These are phyloP conservation scores for Radopholus similis DNA, from an alignment of 1,140 invertebrate genomes.

Conservation along the genomic window DNA sequence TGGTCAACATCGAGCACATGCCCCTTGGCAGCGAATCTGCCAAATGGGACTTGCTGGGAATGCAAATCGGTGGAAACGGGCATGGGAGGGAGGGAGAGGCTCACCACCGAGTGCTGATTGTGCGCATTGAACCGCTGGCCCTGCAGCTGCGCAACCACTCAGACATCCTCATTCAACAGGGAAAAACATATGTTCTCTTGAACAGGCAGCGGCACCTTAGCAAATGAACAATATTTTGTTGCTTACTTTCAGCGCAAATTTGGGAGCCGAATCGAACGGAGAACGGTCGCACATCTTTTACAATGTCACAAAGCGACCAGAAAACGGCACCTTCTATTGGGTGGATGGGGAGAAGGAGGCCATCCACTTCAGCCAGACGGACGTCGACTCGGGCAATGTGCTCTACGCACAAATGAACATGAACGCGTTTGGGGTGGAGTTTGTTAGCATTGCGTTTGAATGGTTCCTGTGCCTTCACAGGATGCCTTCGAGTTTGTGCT, in stretches of 20 bases:
- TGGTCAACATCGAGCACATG: constrained; percentile 36
- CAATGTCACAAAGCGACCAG: constrained; percentile 44
- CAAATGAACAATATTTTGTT: not conserved
- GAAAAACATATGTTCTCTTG: constrained; percentile 55
- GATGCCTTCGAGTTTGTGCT: constrained; percentile 54
- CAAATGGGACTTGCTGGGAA: constrained; percentile 5
- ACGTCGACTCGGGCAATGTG: constrained; percentile 56
- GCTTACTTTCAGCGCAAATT: constrained; percentile 41
- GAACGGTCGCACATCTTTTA: constrained; percentile 45
- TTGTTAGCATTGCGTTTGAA: constrained; percentile 5
- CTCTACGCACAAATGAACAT: constrained; percentile 59
- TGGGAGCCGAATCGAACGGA: constrained; percentile 57
- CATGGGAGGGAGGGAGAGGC: not conserved
- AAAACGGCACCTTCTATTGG: constrained; percentile 60
- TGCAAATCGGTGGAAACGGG: not conserved
- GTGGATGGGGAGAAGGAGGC: constrained; percentile 60
- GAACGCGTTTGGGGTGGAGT: constrained; percentile 41
- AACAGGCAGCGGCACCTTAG: constrained; percentile 27
- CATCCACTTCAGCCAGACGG: constrained; percentile 50
- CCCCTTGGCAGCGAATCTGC: not conserved
- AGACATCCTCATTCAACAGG: constrained; percentile 51
- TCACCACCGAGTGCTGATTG: constrained; percentile 35
- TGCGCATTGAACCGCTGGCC: constrained; percentile 52
- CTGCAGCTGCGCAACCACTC: constrained; percentile 50
- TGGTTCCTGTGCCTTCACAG: not conserved